A percentile compares a stretch with the other conserved stretches of the same genome.
phyloP scores from a whole-genome alignment of 2,797 vertebrate genomes.

The Malacoctenus gilli region DNA sequence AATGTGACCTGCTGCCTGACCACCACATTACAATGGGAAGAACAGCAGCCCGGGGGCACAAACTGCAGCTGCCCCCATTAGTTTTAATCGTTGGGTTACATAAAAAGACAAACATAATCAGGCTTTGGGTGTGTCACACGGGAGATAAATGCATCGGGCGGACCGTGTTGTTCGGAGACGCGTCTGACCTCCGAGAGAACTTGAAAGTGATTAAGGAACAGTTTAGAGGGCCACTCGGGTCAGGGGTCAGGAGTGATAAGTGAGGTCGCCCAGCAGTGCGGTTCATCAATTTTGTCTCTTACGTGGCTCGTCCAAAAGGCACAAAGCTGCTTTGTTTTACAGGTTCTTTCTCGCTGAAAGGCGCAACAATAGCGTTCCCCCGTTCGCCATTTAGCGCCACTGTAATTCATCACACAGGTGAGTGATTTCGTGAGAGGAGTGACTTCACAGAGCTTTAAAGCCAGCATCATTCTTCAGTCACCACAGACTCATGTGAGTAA shows the following conservation, averaged over 20 bases:
- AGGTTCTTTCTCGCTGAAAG: constrained; percentile 53
- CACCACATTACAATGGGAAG: constrained; percentile 68
- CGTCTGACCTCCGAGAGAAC: constrained; percentile 65
- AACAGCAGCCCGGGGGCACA: constrained; percentile 59
- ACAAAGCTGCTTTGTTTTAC: constrained; percentile 63
- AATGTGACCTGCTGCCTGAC: constrained; percentile 73
- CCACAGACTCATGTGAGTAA: constrained; percentile 36
- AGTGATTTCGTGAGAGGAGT: constrained; percentile 21
- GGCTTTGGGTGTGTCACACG: constrained; percentile 59
- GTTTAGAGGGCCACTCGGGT: constrained; percentile 66
- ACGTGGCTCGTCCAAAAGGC: constrained; percentile 39
- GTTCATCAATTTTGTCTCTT: constrained; percentile 73
- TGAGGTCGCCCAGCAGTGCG: constrained; percentile 65
- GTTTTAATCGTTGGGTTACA: constrained; percentile 60
- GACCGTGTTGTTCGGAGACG: constrained; percentile 67
- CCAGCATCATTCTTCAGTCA: constrained; percentile 29
- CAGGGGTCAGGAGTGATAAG: constrained; percentile 71
- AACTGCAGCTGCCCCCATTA: constrained; percentile 75
- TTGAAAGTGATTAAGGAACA: constrained; percentile 69
- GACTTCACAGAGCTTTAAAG: constrained; percentile 37
- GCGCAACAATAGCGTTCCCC: constrained; percentile 52
- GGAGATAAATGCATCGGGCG: constrained; percentile 68
- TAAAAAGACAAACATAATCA: constrained; percentile 72
- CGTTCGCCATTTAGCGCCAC: constrained; percentile 41
- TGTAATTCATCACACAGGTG: constrained; percentile 64